phyloP scores from a whole-genome alignment of 2,797 vertebrate species.

The Loris lydekkerianus region DNA sequence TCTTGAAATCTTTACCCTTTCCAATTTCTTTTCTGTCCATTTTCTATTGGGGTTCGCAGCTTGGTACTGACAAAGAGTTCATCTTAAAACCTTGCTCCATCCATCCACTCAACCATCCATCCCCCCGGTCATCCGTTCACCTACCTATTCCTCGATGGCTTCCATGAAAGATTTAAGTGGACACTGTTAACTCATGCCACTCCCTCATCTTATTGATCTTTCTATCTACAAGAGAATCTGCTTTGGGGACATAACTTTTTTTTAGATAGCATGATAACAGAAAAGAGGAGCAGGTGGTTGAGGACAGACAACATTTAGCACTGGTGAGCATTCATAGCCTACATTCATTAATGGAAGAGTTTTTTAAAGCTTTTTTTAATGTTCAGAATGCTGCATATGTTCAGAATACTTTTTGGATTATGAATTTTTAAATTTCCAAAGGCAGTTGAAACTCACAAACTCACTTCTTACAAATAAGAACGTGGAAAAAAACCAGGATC shows the following conservation, averaged over 20 bases:
- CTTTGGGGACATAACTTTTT: not conserved
- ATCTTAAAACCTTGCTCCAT: not conserved
- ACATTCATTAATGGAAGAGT: not conserved
- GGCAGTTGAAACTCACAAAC: conserved; percentile 57
- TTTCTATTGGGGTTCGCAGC: not conserved
- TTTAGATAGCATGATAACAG: not conserved
- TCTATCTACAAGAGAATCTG: conserved; percentile 21
- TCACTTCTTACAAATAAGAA: conserved; percentile 72
- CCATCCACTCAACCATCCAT: not conserved
- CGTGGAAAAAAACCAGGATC: conserved; percentile 39
- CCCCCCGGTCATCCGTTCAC: no score
- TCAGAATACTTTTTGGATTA: not conserved
- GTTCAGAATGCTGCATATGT: conserved; percentile 6
- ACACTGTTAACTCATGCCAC: not conserved
- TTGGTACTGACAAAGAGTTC: not conserved
- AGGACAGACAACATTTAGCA: not conserved
- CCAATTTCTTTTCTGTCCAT: not conserved
- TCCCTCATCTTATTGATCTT: not conserved
- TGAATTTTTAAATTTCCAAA: conserved; percentile 59
- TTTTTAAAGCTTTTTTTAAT: conserved; percentile 45
- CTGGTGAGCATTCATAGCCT: not conserved
- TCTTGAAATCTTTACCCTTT: conserved; percentile 16
- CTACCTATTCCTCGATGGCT: not conserved
- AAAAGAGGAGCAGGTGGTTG: conserved; percentile 14
- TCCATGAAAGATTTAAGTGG: not conserved